Base-by-base conservation (phyloP, 37 sponge, comb jelly and placozoan species). In the Chondrilla cf. caribensis region DNA sequence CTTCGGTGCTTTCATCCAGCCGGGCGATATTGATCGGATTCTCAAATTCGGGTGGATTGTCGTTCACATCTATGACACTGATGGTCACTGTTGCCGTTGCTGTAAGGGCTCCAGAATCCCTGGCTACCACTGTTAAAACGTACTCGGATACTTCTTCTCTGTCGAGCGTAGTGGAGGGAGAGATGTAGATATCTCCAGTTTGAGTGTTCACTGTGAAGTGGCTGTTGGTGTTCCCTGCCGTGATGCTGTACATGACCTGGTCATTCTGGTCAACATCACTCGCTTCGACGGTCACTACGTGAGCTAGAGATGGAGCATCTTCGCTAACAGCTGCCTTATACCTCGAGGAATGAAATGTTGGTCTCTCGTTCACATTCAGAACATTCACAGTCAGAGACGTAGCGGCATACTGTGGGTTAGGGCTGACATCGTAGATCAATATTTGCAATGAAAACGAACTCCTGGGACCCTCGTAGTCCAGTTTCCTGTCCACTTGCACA, bases 151-250 rank as follows among this genome's bases (percentile, higher is more conserved):
- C 28, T 0, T 22, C 28, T 67, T 91, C 92, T 38, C 92, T 60
- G 36, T 73, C 76, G 9, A 73, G 76, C 15, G 76, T 25, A 37
- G 7, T 22, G 15, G 24, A 37, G 1, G 19, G 15, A 0, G 43
- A 39, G 76, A 92, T 85, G 54, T 25, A 82, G 14, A 92, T 79
- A 0, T 37, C 68, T 24, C 92, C 92, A 21, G 92, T 86, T 26
- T 65, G 54, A 1, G 80, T 22, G 65, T 92, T 65, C 19, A 92
- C 88, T 2, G 51, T 41, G 68, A 92, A 88, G 32, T 68, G 41
- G 21, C 24, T 58, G 38, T 80, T 35, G 1, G 37, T 31, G 39
- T 80, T 60, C 4, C 81, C 81, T 24, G 39, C 21, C 37, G 25
- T 38, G 7, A 80, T 60, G 24, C n/a, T 36, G 43, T 80, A 80